Evolutionary conservation across 2,888 invertebrate genomes (phyloP).

Genomic region (Dolichopus griseipennis): DNA sequence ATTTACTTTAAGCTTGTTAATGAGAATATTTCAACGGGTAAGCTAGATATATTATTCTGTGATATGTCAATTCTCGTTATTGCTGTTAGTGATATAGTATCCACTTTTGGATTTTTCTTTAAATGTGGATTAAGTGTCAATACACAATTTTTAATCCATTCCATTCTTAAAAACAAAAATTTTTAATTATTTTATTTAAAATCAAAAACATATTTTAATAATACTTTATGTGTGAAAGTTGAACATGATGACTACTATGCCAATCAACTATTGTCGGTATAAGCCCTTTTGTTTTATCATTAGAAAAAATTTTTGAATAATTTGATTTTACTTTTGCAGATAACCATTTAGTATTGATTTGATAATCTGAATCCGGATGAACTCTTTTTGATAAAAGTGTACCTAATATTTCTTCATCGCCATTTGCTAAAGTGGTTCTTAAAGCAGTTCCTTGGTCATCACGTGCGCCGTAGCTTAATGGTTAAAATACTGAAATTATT

Average conservation of each 20-base stretch:
- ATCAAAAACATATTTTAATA: neutral
- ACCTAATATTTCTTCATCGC: constrained; percentile 67
- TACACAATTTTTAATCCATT: constrained; percentile 79
- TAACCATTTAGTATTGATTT: constrained; percentile 81
- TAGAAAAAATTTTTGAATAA: constrained; percentile 56
- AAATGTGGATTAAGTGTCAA: constrained; percentile 76
- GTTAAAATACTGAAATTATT: neutral
- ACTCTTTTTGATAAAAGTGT: constrained; percentile 80
- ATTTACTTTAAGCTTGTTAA: constrained; percentile 64
- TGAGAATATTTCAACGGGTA: constrained; percentile 78
- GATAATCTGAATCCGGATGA: constrained; percentile 83
- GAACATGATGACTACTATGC: constrained; percentile 67
- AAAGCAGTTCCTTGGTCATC: constrained; percentile 83
- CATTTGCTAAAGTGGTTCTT: constrained; percentile 61
- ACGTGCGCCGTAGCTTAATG: constrained; percentile 60
- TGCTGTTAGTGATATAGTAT: constrained; percentile 70
- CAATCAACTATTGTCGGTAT: constrained; percentile 85
- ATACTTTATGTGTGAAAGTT: constrained; percentile 58
- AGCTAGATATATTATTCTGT: constrained; percentile 67
- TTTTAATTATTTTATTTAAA: too few species aligned
- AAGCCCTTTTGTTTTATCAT: constrained; percentile 71
- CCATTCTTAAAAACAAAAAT: constrained; percentile 44
- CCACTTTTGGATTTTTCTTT: constrained; percentile 56
- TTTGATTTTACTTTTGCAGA: constrained; percentile 45
- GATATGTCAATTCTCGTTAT: constrained; percentile 91